Base-by-base conservation (phyloP, 2,113 vertebrate genomes). In the Pholis gunnellus region DNA sequence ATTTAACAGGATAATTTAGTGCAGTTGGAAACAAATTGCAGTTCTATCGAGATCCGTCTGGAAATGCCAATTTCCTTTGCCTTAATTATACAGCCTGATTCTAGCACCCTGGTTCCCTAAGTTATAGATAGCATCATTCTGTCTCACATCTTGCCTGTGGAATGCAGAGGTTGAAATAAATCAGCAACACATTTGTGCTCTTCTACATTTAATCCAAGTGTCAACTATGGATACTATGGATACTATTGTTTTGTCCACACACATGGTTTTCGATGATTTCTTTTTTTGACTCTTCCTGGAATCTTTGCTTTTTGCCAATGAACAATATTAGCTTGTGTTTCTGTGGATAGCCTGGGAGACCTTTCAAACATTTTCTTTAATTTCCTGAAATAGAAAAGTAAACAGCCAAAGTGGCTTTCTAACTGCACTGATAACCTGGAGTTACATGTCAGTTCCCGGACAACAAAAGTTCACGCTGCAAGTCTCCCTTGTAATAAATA, bases 11-110 rank as follows among this genome's bases (percentile, higher is more conserved):
- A 88, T 82, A 79, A 90, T 89, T 88, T 44, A 74, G 11, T 76
- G 82, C 87, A 83, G 85, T 79, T 87, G 82, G 87, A 81, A 83
- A 85, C 83, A 85, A 87, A 88, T 78, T 86, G 76, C 40, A 83
- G 78, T 54, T 82, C 61, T 44, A 57, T 68, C 46, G 72, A 80
- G 79, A 82, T 84, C 68, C 8, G 9, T 73, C 86, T 87, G 72
- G 72, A 83, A 85, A 81, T n/a, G 13, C 75, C 72, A 82, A 80
- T 88, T 89, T 89, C 40, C 65, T 79, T 40, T 25, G 40, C 57
- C 54, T 67, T 88, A 87, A 87, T 90, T 84, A 92, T 44, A 85
- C 27, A 42, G 73, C 22, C 83, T 81, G 52, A 78, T 84, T 86
- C 46, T 81, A 29, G 81, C 87, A 88, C 87, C 81, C 71, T 40